Evolutionary conservation across 2,113 vertebrate genomes (phyloP).

Genomic region (Ovis canadensis): DNA sequence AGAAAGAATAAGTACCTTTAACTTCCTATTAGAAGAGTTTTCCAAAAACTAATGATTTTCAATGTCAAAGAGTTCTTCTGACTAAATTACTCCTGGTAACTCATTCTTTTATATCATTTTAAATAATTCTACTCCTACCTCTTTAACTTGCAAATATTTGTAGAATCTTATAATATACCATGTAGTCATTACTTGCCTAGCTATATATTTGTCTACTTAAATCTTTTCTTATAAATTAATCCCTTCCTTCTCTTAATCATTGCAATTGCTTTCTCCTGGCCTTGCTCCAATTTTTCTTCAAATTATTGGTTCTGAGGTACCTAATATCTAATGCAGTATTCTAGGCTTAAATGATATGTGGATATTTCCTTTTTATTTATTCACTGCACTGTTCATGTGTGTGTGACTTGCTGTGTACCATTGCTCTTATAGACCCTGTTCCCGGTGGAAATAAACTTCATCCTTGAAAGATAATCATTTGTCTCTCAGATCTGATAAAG

Average conservation of each 20-base stretch:
- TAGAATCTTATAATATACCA: conserved; percentile 42
- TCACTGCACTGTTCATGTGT: background rate
- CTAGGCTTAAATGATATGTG: background rate
- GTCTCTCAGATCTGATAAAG: background rate
- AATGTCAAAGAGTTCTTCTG: conserved; percentile 51
- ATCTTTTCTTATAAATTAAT: conserved; percentile 45
- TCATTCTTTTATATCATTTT: conserved; percentile 6
- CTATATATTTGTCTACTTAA: conserved; percentile 54
- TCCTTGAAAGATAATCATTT: background rate
- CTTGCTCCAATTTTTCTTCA: conserved; percentile 5
- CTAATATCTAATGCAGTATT: conserved; percentile 12
- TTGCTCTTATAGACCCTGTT: background rate
- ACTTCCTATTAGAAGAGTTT: conserved; percentile 39
- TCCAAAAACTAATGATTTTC: conserved; percentile 44
- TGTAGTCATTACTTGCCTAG: conserved; percentile 13
- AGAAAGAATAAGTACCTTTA: background rate
- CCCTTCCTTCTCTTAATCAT: conserved; percentile 40
- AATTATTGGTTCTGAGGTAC: background rate
- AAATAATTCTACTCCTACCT: conserved; percentile 37
- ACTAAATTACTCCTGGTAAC: conserved; percentile 34
- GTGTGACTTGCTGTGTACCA: background rate
- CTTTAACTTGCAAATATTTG: conserved; percentile 60
- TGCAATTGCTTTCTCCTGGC: conserved; percentile 31
- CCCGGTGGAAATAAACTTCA: background rate
- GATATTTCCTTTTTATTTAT: background rate